Evolutionary conservation across 2,888 invertebrate genomes (phyloP).

Genomic region (Anodontia alba): DNA sequence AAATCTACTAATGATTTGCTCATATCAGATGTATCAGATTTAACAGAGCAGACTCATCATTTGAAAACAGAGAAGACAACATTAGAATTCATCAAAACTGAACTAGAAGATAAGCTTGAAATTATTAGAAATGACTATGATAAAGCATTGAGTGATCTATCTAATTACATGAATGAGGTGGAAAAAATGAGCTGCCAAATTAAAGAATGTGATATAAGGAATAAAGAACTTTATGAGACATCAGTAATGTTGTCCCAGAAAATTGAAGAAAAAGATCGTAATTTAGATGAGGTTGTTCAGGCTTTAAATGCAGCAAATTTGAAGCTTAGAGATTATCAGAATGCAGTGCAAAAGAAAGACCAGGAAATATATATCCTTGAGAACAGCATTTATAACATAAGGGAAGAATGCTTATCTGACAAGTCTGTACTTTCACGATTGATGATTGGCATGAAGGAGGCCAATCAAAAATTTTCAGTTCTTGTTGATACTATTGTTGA

Average conservation of each 20-base stretch:
- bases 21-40: background rate
- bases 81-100: background rate
- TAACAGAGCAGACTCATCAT: background rate
- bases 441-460: constrained; percentile 35
- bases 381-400: constrained; percentile 13
- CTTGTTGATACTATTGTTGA: constrained; percentile 36
- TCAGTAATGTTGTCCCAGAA: constrained; percentile 8
- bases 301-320: constrained; percentile 29
- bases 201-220: constrained; percentile 32
- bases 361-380: constrained; percentile 34
- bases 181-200: constrained; percentile 33
- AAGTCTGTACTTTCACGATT: constrained; percentile 49
- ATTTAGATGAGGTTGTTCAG: constrained; percentile 24
- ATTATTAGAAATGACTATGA: background rate
- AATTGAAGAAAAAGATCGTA: constrained; percentile 33
- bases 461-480: constrained; percentile 28
- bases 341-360: background rate
- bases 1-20: background rate
- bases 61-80: background rate
- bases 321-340: background rate
- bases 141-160: background rate
- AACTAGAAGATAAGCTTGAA: constrained; percentile 4
- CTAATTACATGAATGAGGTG: constrained; percentile 2
- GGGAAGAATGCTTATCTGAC: constrained; percentile 40
- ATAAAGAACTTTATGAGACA: constrained; percentile 19